These are phyloP conservation scores for Ctenopoma kingsleyae DNA, from an alignment of 2,797 vertebrate genomes.

Conservation along the genomic window DNA sequence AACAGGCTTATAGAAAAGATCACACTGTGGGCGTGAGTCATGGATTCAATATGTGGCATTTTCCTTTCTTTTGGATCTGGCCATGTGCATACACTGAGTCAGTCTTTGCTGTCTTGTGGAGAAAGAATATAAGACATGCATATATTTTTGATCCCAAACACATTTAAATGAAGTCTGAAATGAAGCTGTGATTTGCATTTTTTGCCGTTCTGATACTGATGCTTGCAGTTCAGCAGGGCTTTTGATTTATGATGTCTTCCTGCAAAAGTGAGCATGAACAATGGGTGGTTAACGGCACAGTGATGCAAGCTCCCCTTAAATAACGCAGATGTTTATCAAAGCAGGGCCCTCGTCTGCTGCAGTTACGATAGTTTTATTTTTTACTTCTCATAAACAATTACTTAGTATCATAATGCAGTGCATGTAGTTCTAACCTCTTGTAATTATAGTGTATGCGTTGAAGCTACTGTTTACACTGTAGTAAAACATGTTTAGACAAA, in stretches of 20 bases:
- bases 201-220: slow-evolving; percentile 44
- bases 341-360: slow-evolving; percentile 12
- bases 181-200: slow-evolving; percentile 53
- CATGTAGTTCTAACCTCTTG: background rate
- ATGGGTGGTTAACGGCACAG: slow-evolving; percentile 64
- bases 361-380: slow-evolving; percentile 20
- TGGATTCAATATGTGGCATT: slow-evolving; percentile 45
- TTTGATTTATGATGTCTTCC: slow-evolving; percentile 40
- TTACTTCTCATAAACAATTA: background rate
- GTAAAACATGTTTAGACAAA: no score
- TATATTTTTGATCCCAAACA: slow-evolving; percentile 16
- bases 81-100: slow-evolving; percentile 47
- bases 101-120: slow-evolving; percentile 40
- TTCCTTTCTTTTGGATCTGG: slow-evolving; percentile 39
- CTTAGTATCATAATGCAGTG: background rate
- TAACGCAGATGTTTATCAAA: slow-evolving; percentile 26
- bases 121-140: slow-evolving; percentile 10
- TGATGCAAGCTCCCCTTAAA: slow-evolving; percentile 43
- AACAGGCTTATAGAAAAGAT: slow-evolving; percentile 45
- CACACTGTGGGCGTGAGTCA: slow-evolving; percentile 46
- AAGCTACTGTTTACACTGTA: no score
- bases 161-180: slow-evolving; percentile 34
- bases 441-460: background rate
- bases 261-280: slow-evolving; percentile 47
- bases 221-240: slow-evolving; percentile 44